Evolutionary conservation across 2,888 invertebrate genomes (phyloP).

Genomic region (Metallyticus violacea): DNA sequence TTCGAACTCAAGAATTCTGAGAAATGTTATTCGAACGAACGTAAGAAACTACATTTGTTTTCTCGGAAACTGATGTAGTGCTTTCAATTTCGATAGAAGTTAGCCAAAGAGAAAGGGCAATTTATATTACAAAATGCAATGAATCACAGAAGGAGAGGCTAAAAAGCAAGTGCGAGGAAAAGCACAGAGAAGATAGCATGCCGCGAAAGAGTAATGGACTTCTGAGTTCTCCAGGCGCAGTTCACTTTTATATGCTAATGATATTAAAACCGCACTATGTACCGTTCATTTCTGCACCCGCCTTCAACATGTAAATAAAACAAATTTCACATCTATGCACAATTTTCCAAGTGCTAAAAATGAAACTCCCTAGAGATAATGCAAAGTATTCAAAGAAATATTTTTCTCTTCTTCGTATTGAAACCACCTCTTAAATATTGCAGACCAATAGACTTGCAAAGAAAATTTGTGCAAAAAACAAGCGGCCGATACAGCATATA

Average conservation of each 20-base stretch:
- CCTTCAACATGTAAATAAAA: too few relatives aligned
- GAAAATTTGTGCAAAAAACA: too few relatives aligned
- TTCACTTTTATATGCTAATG: background rate
- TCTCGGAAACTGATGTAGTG: background rate
- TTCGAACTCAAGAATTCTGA: background rate
- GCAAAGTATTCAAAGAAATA: too few relatives aligned
- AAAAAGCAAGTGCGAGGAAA: background rate
- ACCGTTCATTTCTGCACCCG: background rate
- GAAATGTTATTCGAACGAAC: background rate
- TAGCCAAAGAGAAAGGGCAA: background rate
- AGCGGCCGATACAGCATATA: too few relatives aligned
- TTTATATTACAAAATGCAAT: background rate
- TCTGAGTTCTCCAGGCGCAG: background rate
- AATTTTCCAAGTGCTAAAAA: too few relatives aligned
- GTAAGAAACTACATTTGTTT: background rate
- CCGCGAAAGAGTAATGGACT: background rate
- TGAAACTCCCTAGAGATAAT: too few relatives aligned
- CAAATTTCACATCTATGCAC: too few relatives aligned
- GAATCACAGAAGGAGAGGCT: background rate
- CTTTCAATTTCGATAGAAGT: background rate
- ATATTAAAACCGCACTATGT: background rate
- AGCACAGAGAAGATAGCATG: background rate
- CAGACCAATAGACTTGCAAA: too few relatives aligned
- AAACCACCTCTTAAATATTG: too few relatives aligned
- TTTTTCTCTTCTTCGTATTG: too few relatives aligned